phyloP scores from a whole-genome alignment of 1,140 invertebrate species.

The Drosophila azteca region DNA sequence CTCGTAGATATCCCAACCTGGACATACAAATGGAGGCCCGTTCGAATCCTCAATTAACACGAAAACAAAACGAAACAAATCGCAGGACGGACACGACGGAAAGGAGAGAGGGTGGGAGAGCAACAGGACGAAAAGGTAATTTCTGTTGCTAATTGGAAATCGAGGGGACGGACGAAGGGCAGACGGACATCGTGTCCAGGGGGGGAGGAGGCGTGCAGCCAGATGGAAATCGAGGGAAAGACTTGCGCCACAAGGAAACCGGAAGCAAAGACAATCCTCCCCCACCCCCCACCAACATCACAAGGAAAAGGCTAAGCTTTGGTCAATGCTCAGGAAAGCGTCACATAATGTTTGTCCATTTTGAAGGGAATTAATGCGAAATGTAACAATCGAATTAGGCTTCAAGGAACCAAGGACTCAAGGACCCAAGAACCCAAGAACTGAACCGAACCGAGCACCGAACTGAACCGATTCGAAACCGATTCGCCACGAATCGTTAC shows the following conservation, averaged over 20 bases:
- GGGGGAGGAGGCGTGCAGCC: no score
- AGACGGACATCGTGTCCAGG: neutral
- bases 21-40: conserved; percentile 66
- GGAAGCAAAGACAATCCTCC: conserved; percentile 37
- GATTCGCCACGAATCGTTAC: conserved; percentile 34
- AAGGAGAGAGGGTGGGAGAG: neutral
- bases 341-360: conserved; percentile 47
- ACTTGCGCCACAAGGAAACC: conserved; percentile 9
- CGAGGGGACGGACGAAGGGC: conserved; percentile 48
- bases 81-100: conserved; percentile 1
- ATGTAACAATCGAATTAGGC: conserved; percentile 53
- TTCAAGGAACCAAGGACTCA: no score
- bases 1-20: conserved; percentile 14
- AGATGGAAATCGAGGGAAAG: neutral
- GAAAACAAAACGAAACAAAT: conserved; percentile 24
- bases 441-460: neutral
- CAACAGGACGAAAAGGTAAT: conserved; percentile 66
- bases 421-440: neutral
- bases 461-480: conserved; percentile 7
- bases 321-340: conserved; percentile 15
- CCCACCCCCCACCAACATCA: neutral
- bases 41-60: conserved; percentile 81
- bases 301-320: no score
- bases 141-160: conserved; percentile 80
- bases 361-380: conserved; percentile 52